phyloP scores from a whole-genome alignment of 2,888 invertebrate genomes.

The Callinectes sapidus region DNA sequence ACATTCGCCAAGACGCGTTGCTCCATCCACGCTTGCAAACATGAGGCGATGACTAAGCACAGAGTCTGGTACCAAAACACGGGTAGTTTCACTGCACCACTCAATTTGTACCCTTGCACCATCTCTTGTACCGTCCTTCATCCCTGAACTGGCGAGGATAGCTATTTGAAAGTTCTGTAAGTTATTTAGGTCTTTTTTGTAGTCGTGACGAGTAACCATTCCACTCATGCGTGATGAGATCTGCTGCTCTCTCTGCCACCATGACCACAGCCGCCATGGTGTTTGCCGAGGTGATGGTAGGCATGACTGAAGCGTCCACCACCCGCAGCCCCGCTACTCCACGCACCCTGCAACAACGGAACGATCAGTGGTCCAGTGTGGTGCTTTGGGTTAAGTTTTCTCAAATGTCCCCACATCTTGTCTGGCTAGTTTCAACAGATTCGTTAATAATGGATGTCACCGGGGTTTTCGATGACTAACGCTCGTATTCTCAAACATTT shows the following conservation, averaged over 20 bases:
- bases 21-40: neutral
- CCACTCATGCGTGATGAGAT: slow-evolving; percentile 22
- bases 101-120: neutral
- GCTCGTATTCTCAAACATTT: too few species aligned
- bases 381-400: neutral
- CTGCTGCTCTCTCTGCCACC: slow-evolving; percentile 21
- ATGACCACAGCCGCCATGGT: neutral
- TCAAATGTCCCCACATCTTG: too few species aligned
- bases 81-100: neutral
- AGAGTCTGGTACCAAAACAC: neutral
- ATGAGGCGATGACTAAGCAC: neutral
- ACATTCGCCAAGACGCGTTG: neutral
- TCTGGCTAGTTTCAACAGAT: neutral
- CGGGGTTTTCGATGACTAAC: too few species aligned
- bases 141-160: neutral
- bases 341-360: slow-evolving; percentile 24
- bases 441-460: too few species aligned
- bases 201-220: neutral
- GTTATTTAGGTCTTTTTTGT: neutral
- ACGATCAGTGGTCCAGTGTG: neutral
- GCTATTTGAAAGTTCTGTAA: neutral
- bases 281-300: neutral
- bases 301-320: slow-evolving; percentile 36
- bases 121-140: neutral
- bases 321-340: slow-evolving; percentile 29